Conservation (phyloP, 2,113 vertebrate genomes). For the Hypanus sabinus region DNA sequence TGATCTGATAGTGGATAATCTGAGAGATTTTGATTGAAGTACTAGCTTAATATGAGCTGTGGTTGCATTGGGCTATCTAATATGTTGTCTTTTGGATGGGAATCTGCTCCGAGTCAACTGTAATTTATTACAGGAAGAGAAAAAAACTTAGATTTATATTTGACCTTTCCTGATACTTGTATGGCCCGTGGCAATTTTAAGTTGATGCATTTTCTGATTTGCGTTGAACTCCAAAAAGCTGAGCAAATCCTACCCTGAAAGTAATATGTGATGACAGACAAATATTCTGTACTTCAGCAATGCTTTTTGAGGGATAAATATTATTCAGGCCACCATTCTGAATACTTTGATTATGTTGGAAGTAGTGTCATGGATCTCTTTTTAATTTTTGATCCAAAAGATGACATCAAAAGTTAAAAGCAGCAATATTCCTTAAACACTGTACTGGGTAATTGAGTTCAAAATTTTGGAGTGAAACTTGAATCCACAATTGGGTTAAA, state of each 20-base stretch:
- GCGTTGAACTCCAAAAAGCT: background rate
- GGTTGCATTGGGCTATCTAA: background rate
- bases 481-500: no score
- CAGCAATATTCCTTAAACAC: background rate
- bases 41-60: background rate
- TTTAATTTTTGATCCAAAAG: no score
- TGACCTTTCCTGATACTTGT: background rate
- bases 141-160: background rate
- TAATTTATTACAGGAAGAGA: background rate
- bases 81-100: background rate
- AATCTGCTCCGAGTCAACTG: background rate
- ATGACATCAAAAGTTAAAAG: background rate
- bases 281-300: background rate
- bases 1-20: background rate
- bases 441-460: background rate
- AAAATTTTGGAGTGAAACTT: background rate
- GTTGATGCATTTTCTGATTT: background rate
- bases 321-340: background rate
- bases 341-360: background rate
- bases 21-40: background rate
- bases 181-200: background rate
- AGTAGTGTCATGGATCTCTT: background rate
- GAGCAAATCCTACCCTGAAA: background rate
- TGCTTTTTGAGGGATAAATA: background rate
- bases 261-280: background rate